phyloP scores from a whole-genome alignment of 1,140 invertebrate genomes.

The Cataglyphis hispanica region DNA sequence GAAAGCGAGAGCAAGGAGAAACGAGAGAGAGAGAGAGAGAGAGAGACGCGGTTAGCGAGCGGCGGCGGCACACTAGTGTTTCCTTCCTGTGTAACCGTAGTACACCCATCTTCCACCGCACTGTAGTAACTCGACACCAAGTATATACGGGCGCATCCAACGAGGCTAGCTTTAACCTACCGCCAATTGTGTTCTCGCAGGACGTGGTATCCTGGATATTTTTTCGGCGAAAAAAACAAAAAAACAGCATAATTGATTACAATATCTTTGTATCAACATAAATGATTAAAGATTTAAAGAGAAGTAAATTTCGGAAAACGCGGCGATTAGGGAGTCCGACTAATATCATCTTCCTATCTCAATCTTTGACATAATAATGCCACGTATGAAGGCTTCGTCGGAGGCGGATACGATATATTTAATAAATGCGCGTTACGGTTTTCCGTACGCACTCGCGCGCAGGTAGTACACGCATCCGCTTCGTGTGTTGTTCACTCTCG shows the following conservation, averaged over 20 bases:
- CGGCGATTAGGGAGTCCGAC: too few species aligned
- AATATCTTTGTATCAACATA: too few species aligned
- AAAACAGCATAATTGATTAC: too few species aligned
- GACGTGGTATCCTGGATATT: neutral
- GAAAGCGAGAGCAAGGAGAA: constrained; percentile 35
- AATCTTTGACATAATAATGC: neutral
- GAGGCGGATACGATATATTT: neutral
- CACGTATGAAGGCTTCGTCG: neutral
- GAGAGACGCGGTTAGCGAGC: constrained; percentile 58
- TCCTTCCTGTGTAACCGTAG: constrained; percentile 86
- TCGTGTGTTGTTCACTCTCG: constrained; percentile 53
- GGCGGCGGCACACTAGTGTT: constrained; percentile 80
- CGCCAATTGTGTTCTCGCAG: constrained; percentile 1
- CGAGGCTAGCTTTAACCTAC: neutral
- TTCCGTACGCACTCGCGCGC: constrained; percentile 39
- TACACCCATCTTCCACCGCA: constrained; percentile 75
- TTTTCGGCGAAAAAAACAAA: neutral
- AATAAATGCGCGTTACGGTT: constrained; percentile 27
- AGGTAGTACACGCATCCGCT: constrained; percentile 56
- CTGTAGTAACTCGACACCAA: constrained; percentile 80
- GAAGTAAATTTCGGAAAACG: neutral
- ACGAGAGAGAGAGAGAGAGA: constrained; percentile 46
- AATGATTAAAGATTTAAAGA: neutral
- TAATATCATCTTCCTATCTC: neutral
- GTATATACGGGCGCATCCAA: constrained; percentile 68